phyloP scores from a whole-genome alignment of 2,797 vertebrate species.

The Lepus townsendii region DNA sequence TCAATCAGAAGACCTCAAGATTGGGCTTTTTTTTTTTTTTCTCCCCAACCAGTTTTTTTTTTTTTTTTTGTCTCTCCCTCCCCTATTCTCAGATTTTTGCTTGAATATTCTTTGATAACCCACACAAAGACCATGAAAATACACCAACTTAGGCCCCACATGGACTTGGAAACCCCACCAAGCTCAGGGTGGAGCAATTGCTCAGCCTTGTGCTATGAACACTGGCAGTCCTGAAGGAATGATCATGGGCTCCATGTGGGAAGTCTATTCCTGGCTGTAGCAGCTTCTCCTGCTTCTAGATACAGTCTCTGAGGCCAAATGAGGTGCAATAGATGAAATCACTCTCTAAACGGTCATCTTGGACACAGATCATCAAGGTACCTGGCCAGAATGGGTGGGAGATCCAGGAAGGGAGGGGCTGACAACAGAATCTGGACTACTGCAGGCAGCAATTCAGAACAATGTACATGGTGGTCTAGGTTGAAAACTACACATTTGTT shows the following conservation, averaged over 20 bases:
- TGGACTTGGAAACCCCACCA: background rate
- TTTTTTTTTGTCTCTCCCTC: background rate
- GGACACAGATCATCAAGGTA: conserved; percentile 29
- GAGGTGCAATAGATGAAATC: conserved; percentile 50
- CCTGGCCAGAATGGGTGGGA: conserved; percentile 45
- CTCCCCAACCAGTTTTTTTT: accelerated
- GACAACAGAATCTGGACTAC: background rate
- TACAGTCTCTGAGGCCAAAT: conserved; percentile 61
- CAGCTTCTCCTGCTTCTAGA: conserved; percentile 43
- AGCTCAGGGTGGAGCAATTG: background rate
- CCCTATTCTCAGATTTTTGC: background rate
- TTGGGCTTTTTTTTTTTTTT: background rate
- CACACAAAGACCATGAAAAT: background rate
- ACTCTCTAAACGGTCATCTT: conserved; percentile 65
- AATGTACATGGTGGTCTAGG: background rate
- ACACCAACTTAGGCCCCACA: background rate
- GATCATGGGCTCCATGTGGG: background rate
- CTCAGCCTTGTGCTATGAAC: background rate
- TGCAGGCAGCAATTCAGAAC: background rate
- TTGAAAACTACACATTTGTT: conserved; percentile 27
- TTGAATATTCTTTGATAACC: conserved; percentile 21
- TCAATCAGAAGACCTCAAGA: background rate
- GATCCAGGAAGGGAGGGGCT: conserved; percentile 8
- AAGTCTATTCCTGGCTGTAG: background rate
- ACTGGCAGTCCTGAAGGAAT: background rate